Conservation (phyloP, 1,140 invertebrate genomes). For the Glomeris maerens region DNA sequence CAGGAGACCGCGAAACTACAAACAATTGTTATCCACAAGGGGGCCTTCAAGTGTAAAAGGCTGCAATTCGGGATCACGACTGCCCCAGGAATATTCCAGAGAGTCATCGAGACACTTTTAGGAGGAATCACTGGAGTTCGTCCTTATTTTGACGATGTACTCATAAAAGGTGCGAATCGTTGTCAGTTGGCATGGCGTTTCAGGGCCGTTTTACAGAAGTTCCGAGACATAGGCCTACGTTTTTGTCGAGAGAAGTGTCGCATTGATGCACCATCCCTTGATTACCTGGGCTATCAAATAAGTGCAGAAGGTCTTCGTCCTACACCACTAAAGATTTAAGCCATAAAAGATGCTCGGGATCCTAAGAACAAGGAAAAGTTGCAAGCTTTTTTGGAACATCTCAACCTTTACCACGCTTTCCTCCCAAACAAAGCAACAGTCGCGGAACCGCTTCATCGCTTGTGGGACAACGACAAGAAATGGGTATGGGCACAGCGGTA, state of each 20-base stretch:
- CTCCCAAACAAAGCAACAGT: not conserved
- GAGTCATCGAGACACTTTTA: not conserved
- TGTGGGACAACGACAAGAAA: too few relatives aligned
- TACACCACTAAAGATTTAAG: not conserved
- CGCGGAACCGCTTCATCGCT: not conserved
- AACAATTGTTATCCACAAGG: conserved; percentile 21
- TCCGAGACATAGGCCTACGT: not conserved
- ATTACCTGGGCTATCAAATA: not conserved
- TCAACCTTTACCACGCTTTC: not conserved
- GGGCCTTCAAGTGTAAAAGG: conserved; percentile 8
- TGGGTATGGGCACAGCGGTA: too few relatives aligned
- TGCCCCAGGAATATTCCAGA: not conserved
- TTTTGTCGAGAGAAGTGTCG: not conserved
- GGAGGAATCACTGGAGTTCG: not conserved
- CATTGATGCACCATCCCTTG: not conserved
- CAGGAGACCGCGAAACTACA: conserved; percentile 7
- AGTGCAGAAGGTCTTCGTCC: not conserved
- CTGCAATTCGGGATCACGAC: too few relatives aligned
- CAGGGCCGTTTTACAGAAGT: conserved; percentile 9
- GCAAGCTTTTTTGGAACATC: not conserved
- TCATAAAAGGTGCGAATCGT: too few relatives aligned
- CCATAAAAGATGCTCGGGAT: not conserved
- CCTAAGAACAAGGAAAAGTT: not conserved
- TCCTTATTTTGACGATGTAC: not conserved
- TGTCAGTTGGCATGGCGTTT: too few relatives aligned